Conservation (phyloP, 2,888 invertebrate genomes). For the Leucoma salicis region DNA sequence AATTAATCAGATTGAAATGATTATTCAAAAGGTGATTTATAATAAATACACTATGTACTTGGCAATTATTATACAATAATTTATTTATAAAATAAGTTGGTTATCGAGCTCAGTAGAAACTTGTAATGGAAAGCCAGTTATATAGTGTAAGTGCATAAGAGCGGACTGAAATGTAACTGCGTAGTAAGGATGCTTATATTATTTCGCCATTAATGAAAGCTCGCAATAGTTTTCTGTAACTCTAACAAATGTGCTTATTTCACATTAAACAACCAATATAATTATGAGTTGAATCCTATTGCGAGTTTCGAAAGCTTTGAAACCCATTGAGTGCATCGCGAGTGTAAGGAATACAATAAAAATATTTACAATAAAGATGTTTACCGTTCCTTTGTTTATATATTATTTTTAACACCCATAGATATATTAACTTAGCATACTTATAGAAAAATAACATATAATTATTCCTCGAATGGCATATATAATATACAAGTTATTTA, state of each 20-base stretch:
- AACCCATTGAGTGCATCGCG: conserved; percentile 66
- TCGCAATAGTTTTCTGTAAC: conserved; percentile 47
- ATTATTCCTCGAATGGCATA: too few species aligned
- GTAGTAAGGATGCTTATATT: conserved; percentile 53
- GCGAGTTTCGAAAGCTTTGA: conserved; percentile 56
- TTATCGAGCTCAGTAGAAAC: conserved; percentile 49
- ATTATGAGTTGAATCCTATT: conserved; percentile 33
- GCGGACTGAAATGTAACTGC: conserved; percentile 60
- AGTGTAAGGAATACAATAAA: conserved; percentile 76
- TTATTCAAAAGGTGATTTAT: too few species aligned
- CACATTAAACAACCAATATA: conserved; percentile 17
- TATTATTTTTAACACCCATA: too few species aligned
- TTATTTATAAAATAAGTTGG: conserved; percentile 10
- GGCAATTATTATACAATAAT: conserved; percentile 8
- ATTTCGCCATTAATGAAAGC: conserved; percentile 51
- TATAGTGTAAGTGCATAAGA: conserved; percentile 60
- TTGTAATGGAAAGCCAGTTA: conserved; percentile 45
- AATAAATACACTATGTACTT: too few species aligned
- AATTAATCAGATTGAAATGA: too few species aligned
- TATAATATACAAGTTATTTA: too few species aligned
- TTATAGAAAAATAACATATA: too few species aligned
- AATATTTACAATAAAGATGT: conserved; percentile 81
- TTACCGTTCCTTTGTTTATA: conserved; percentile 73
- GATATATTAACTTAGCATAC: too few species aligned
- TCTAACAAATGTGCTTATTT: conserved; percentile 44